phyloP scores from a whole-genome alignment of 2,888 invertebrate species.

The Pyrrhia umbra region DNA sequence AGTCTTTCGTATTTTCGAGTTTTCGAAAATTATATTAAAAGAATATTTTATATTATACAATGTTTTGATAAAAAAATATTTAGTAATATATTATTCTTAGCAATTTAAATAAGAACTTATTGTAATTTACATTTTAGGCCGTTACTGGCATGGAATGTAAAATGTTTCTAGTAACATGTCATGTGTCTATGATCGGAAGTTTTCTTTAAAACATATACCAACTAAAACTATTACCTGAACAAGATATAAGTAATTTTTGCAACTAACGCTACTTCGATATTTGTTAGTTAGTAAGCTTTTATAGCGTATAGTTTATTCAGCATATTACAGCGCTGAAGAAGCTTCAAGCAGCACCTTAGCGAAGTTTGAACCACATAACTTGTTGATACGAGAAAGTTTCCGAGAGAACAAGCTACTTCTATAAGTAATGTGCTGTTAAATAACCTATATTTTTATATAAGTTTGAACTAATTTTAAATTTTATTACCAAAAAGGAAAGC shows the following conservation, averaged over 20 bases:
- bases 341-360: slow-evolving; percentile 18
- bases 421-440: not conserved
- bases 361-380: slow-evolving; percentile 38
- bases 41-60: no score
- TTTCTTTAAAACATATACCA: not conserved
- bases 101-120: no score
- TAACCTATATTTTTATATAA: not conserved
- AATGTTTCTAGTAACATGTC: no score
- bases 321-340: slow-evolving; percentile 3
- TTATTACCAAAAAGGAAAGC: no score
- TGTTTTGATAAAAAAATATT: no score
- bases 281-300: slow-evolving; percentile 31
- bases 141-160: no score
- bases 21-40: no score
- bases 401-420: slow-evolving; percentile 2
- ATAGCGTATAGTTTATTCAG: slow-evolving; percentile 44
- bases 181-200: not conserved
- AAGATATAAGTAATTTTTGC: slow-evolving; percentile 13
- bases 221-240: not conserved
- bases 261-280: slow-evolving; percentile 13
- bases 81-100: no score
- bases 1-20: no score
- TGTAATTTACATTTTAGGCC: no score
- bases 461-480: no score
- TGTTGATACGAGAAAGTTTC: slow-evolving; percentile 32